Evolutionary conservation across 2,113 vertebrate genomes (phyloP), one percentile per base, ranked within the genome.

Genomic region (Arenaria interpres): DNA sequence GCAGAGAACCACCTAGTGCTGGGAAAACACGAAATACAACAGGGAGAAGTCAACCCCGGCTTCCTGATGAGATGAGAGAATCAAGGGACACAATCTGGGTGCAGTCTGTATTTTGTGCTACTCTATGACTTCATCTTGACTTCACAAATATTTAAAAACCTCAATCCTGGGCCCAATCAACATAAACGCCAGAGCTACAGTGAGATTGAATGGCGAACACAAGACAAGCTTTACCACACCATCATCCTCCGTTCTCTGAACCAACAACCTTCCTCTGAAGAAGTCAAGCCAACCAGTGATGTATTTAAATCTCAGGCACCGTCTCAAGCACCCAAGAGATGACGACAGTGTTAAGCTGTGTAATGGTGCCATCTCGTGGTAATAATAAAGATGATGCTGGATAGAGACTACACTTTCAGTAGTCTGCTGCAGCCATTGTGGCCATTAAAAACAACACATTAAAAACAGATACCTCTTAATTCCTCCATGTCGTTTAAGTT

Each of bases 291-390:
- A 77, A 6, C 6, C 46, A 28, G 39, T 3, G 22, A 51, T 7
- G 39, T 12, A 8, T 20, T 63, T 10, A 72, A 63, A 81, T 6
- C 71, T 27, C 27, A 35, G 64, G 46, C 39, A 89, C 6, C 1
- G 8, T 45, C 72, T 62, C 9, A n/a, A 76, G 69, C 18, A 64
- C 24, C 39, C 16, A 3, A 32, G 68, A 51, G 60, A 62, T 13
- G 73, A 51, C 0, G 7, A 41, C 69, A 25, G 7, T 5, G 37
- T 95, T 96, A 30, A 5, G 74, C 96, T 93, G 85, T 91, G 72
- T 92, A 89, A 97, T 76, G 74, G 95, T 97, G 97, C 98, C 98
- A 98, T 94, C 98, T 92, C 88, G 97, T 97, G 98, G 97, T 72
- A 19, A 46, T 2, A 41, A n/a, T 8, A 59, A 68, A 74, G 71